Percentiles rank a stretch among this genome's conserved stretches.
These are phyloP conservation scores for Anguilla megastoma DNA, from an alignment of 2,797 vertebrate species.

Conservation along the genomic window DNA sequence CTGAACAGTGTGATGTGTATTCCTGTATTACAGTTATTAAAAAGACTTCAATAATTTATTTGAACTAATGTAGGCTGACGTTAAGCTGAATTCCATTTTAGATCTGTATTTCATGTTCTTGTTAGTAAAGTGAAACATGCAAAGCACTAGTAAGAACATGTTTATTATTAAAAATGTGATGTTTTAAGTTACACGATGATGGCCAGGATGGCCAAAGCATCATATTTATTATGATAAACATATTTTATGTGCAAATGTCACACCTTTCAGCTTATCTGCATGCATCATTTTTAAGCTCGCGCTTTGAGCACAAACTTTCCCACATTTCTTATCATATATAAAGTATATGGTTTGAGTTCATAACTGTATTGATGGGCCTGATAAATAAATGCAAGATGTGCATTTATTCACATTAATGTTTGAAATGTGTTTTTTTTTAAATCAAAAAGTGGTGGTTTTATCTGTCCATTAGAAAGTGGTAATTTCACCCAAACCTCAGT, in stretches of 20 bases:
- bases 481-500: neutral
- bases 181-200: neutral
- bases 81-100: neutral
- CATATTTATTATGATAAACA: neutral
- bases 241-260: neutral
- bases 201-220: neutral
- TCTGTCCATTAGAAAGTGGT: neutral
- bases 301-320: neutral
- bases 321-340: neutral
- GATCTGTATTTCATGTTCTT: neutral
- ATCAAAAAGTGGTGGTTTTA: neutral
- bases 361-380: neutral
- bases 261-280: neutral
- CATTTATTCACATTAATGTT: neutral
- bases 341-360: neutral
- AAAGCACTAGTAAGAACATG: neutral
- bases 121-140: neutral
- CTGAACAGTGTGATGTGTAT: constrained; percentile 1
- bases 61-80: neutral
- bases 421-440: neutral
- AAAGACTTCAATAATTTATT: constrained; percentile 39
- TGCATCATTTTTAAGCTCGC: neutral
- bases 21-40: constrained; percentile 31
- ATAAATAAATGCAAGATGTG: constrained; percentile 9
- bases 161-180: neutral